phyloP scores from a whole-genome alignment of 2,888 invertebrate species.

The Caenorhabditis afra region DNA sequence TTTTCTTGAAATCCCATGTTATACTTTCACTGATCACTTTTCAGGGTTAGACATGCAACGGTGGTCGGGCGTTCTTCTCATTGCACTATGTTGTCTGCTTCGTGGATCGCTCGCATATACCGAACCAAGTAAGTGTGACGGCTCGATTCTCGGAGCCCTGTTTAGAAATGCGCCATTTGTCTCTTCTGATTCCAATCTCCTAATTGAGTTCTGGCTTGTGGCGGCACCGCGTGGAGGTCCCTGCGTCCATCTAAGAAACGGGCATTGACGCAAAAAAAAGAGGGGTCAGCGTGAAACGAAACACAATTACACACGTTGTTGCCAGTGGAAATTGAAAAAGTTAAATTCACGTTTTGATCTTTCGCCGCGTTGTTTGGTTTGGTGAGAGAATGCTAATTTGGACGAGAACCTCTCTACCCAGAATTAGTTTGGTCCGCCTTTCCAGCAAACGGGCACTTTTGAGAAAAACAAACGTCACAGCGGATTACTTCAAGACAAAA shows the following conservation, averaged over 20 bases:
- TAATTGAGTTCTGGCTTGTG: slow-evolving; percentile 34
- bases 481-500: too few relatives aligned
- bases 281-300: too few relatives aligned
- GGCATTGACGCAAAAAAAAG: slow-evolving; percentile 25
- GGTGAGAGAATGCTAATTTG: neutral
- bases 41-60: slow-evolving; percentile 65
- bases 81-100: slow-evolving; percentile 58
- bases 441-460: too few relatives aligned
- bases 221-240: slow-evolving; percentile 21
- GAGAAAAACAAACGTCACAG: neutral
- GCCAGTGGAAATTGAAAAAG: too few relatives aligned
- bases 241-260: neutral
- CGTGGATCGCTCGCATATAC: slow-evolving; percentile 58
- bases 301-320: slow-evolving; percentile 3
- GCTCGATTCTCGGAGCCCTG: slow-evolving; percentile 2
- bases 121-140: slow-evolving; percentile 57
- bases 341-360: slow-evolving; percentile 5
- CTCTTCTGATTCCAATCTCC: slow-evolving; percentile 44
- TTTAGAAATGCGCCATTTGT: slow-evolving; percentile 17
- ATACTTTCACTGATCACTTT: too few relatives aligned
- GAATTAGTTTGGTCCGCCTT: neutral
- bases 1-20: neutral
- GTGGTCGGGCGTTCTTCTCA: slow-evolving; percentile 61
- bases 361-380: neutral
- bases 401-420: neutral